phyloP scores from a whole-genome alignment of 2,113 vertebrate species.

The Saccopteryx bilineata region DNA sequence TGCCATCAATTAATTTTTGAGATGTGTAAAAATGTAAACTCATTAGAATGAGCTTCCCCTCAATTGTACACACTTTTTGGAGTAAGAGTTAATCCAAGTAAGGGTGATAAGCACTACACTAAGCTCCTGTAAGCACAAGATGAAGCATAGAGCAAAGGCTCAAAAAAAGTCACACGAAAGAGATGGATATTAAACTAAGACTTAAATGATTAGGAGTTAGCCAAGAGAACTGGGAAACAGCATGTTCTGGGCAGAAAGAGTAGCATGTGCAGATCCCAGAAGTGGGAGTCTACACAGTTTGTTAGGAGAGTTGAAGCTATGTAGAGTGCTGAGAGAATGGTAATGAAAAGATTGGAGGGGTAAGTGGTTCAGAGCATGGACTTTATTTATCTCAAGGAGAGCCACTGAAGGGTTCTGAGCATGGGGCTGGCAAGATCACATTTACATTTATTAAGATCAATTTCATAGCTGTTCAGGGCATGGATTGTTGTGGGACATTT shows the following conservation, averaged over 20 bases:
- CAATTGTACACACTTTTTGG: neutral
- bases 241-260: neutral
- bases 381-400: neutral
- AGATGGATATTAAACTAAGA: neutral
- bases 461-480: neutral
- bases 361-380: neutral
- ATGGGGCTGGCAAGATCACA: neutral
- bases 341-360: neutral
- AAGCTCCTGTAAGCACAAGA: neutral
- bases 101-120: neutral
- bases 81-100: neutral
- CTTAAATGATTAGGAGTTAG: neutral
- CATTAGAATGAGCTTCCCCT: constrained; percentile 21
- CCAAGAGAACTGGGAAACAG: neutral
- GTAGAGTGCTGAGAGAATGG: neutral
- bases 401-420: neutral
- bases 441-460: neutral
- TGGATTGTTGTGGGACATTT: neutral
- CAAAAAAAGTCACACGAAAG: neutral
- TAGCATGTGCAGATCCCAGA: neutral
- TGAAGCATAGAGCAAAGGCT: neutral
- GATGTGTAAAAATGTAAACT: constrained; percentile 22
- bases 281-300: neutral
- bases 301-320: neutral
- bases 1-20: neutral